Evolutionary conservation across 2,113 vertebrate genomes (phyloP).

Genomic region (Cyprinodon tularosa): DNA sequence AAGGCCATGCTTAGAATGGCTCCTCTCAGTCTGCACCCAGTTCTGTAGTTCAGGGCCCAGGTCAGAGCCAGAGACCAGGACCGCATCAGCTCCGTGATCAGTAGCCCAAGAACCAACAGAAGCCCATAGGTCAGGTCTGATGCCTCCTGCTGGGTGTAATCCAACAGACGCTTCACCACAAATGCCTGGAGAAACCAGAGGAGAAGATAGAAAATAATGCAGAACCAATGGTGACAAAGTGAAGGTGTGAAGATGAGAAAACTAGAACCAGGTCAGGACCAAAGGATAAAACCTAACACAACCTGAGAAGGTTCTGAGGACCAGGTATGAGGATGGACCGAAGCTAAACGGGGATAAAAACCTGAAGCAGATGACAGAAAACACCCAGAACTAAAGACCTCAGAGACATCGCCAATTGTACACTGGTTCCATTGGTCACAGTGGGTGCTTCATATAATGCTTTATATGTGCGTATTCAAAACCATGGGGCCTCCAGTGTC

Average conservation of each 20-base stretch:
- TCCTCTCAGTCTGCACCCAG: slow-evolving; percentile 88
- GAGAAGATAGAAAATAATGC: background rate
- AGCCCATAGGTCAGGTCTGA: slow-evolving; percentile 88
- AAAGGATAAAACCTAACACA: too few species aligned
- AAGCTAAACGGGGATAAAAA: background rate
- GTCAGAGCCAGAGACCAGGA: slow-evolving; percentile 93
- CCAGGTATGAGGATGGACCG: background rate
- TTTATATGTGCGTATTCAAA: too few species aligned
- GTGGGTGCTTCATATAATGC: too few species aligned
- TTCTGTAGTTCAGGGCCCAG: slow-evolving; percentile 94
- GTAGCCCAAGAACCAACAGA: slow-evolving; percentile 88
- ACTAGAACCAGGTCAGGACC: background rate
- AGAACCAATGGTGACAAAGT: too few species aligned
- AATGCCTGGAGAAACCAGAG: slow-evolving; percentile 82
- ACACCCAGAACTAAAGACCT: background rate
- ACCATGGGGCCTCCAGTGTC: too few species aligned
- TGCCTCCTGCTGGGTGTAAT: slow-evolving; percentile 86
- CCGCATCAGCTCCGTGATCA: slow-evolving; percentile 87
- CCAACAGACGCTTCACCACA: slow-evolving; percentile 91
- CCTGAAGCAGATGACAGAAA: background rate
- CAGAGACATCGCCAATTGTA: too few species aligned
- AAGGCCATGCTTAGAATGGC: slow-evolving; percentile 91
- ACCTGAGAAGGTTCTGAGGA: background rate
- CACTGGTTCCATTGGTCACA: background rate
- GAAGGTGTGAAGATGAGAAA: background rate